Evolutionary conservation across 2,888 invertebrate genomes (phyloP).

Genomic region (Imbricaverruca yamaguchii): DNA sequence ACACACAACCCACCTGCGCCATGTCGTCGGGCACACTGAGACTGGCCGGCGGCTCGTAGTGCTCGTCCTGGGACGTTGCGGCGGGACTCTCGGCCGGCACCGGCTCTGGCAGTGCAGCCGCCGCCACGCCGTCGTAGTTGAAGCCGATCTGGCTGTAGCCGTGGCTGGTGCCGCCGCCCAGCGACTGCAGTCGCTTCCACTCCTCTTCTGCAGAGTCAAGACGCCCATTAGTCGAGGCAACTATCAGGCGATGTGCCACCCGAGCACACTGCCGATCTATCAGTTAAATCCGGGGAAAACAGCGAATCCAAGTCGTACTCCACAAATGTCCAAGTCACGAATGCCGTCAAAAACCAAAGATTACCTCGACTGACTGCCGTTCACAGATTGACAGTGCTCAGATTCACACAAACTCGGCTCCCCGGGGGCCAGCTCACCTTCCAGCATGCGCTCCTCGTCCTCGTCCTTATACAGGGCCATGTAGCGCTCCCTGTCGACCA

Average conservation of each 20-base stretch:
- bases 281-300: too few relatives aligned
- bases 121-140: constrained; percentile 39
- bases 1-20: not conserved
- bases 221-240: not conserved
- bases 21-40: constrained; percentile 35
- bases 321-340: too few relatives aligned
- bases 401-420: too few relatives aligned
- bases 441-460: constrained; percentile 78
- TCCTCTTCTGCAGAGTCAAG: constrained; percentile 68
- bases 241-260: not conserved
- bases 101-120: not conserved
- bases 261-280: not conserved
- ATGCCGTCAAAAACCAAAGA: too few relatives aligned
- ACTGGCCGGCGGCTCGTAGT: constrained; percentile 40
- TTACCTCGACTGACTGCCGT: too few relatives aligned
- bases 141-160: constrained; percentile 45
- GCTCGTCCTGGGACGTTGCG: constrained; percentile 37
- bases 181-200: constrained; percentile 69
- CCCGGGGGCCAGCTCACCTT: constrained; percentile 54
- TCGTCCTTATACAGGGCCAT: constrained; percentile 78
- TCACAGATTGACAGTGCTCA: too few relatives aligned
- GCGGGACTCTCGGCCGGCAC: not conserved
- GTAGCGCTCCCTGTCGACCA: constrained; percentile 94
- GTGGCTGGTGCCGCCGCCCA: constrained; percentile 37
- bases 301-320: too few relatives aligned